These are phyloP conservation scores for Rhombomys opimus DNA, from an alignment of 2,113 vertebrate species.

Conservation along the genomic window DNA sequence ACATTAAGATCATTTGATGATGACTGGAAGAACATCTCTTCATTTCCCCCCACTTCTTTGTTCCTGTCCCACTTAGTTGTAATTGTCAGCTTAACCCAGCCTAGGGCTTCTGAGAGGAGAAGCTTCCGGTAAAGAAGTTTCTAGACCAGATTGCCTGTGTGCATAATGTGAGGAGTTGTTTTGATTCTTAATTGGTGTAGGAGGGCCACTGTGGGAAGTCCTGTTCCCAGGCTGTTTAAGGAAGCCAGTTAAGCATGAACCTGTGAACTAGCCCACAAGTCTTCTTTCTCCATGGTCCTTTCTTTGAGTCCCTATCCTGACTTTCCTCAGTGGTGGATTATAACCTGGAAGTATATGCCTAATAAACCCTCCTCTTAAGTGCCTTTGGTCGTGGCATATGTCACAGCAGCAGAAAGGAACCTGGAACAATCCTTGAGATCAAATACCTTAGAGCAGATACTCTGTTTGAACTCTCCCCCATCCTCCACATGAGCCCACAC, in stretches of 20 bases:
- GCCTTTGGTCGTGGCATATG: neutral
- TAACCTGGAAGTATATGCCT: too few species aligned
- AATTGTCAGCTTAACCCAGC: neutral
- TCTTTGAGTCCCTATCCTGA: neutral
- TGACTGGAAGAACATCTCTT: constrained; percentile 4
- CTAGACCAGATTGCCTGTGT: neutral
- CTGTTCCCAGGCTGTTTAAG: too few species aligned
- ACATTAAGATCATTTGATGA: constrained; percentile 51
- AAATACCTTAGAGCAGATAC: constrained; percentile 57
- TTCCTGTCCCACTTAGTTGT: neutral
- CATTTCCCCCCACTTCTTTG: neutral
- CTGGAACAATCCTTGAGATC: constrained; percentile 51
- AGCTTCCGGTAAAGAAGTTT: neutral
- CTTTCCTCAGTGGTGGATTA: neutral
- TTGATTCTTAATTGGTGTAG: neutral
- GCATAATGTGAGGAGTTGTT: neutral
- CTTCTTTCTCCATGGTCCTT: neutral
- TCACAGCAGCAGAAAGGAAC: too few species aligned
- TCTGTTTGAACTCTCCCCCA: constrained; percentile 61
- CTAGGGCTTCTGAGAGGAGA: neutral
- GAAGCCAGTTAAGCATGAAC: neutral
- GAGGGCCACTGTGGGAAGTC: neutral
- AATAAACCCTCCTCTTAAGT: neutral
- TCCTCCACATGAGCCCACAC: neutral
- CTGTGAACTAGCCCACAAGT: too few species aligned